A percentile compares a stretch with the other conserved stretches of the same genome.
Evolutionary conservation across 37 sponge, comb jelly and placozoan species (phyloP).

Genomic region (Axinella damicornis): DNA sequence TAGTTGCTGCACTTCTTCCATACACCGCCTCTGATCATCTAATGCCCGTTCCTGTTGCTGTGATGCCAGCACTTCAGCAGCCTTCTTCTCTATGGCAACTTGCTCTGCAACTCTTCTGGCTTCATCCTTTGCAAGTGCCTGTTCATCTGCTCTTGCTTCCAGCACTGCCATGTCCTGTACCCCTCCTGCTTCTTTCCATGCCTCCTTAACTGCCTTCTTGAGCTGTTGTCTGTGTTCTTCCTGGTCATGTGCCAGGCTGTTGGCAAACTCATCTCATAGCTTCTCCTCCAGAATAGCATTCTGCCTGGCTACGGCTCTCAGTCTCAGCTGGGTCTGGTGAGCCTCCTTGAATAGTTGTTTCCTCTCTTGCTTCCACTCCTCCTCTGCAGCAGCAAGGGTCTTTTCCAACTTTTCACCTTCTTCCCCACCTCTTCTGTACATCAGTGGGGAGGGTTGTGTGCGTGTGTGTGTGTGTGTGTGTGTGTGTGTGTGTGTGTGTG

Average conservation of each 20-base stretch:
- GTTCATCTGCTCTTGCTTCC: constrained; percentile 58
- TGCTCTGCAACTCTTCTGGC: constrained; percentile 26
- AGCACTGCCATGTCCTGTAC: constrained; percentile 33
- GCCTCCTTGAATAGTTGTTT: constrained; percentile 43
- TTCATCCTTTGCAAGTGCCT: constrained; percentile 24
- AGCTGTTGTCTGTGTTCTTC: constrained; percentile 19
- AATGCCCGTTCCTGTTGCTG: no score
- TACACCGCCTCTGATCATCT: no score
- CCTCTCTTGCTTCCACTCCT: constrained; percentile 58
- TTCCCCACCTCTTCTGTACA: constrained; percentile 66
- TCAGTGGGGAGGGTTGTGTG: constrained; percentile 51
- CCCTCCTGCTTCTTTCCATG: constrained; percentile 53
- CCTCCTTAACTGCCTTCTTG: constrained; percentile 1
- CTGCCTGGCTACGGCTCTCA: constrained; percentile 35
- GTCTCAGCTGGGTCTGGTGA: constrained; percentile 26
- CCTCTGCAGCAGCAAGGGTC: constrained; percentile 18
- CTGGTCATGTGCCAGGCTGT: not conserved
- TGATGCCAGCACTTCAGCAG: constrained; percentile 9
- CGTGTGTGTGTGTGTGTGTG: constrained; percentile 35
- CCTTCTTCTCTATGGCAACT: constrained; percentile 16
- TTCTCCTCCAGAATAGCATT: constrained; percentile 32
- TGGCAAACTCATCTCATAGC: constrained; percentile 50
- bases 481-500: no score
- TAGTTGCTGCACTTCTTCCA: no score
- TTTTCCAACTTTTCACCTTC: constrained; percentile 53